These are phyloP conservation scores for Meandrina meandrites DNA, from an alignment of 92 coral and sea anemone genomes.

Conservation along the genomic window DNA sequence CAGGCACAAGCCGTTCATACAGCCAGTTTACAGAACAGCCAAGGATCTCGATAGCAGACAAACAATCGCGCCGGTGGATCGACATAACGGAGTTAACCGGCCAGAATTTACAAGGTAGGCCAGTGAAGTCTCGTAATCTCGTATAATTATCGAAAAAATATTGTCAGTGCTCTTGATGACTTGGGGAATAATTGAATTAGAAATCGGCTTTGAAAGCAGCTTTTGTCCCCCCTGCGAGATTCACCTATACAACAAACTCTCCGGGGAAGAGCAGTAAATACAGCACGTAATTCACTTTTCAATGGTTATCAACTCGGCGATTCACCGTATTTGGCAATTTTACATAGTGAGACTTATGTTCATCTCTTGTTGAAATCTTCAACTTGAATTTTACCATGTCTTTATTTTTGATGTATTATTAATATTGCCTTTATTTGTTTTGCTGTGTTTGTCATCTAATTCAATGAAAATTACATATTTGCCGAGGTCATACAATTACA, in stretches of 20 bases:
- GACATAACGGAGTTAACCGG: conserved; percentile 31
- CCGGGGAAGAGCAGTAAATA: conserved; percentile 21
- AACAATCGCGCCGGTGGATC: conserved; percentile 21
- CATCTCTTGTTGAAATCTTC: conserved; percentile 26
- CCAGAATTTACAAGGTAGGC: conserved; percentile 67
- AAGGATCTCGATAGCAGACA: conserved; percentile 49
- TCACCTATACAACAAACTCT: neutral
- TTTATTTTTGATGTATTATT: conserved; percentile 66
- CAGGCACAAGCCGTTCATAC: conserved; percentile 39
- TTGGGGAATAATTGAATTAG: conserved; percentile 42
- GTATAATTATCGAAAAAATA: neutral
- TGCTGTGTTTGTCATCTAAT: conserved; percentile 59
- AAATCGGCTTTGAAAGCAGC: conserved; percentile 20
- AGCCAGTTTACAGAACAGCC: conserved; percentile 30
- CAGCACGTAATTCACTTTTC: conserved; percentile 9
- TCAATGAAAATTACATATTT: conserved; percentile 36
- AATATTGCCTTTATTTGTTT: conserved; percentile 56
- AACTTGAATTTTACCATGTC: conserved; percentile 56
- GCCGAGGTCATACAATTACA: conserved; percentile 1
- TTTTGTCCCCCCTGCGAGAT: conserved; percentile 22
- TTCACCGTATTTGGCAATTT: conserved; percentile 3
- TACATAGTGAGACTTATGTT: conserved; percentile 4
- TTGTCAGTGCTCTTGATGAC: conserved; percentile 18
- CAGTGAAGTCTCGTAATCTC: neutral
- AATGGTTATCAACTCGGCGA: conserved; percentile 14